A percentile compares a stretch with the other conserved stretches of the same genome.
Conservation (phyloP, 2,888 invertebrate species). For the Acleris sparsana region DNA sequence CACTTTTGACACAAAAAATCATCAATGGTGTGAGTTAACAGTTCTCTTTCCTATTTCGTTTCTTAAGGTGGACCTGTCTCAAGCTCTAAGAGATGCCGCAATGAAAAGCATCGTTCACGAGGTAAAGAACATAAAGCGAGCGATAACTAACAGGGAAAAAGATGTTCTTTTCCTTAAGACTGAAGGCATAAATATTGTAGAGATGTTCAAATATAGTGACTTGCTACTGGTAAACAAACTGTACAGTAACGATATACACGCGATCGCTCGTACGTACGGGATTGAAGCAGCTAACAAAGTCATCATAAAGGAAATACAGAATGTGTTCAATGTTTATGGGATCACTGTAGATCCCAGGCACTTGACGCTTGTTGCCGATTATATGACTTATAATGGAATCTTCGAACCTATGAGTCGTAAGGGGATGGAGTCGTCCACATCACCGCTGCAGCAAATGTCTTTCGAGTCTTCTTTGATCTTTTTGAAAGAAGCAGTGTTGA, state of each 20-base stretch:
- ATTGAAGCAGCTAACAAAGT: slow-evolving; percentile 97
- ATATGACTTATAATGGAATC: slow-evolving; percentile 97
- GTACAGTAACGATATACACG: slow-evolving; percentile 97
- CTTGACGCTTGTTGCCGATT: slow-evolving; percentile 96
- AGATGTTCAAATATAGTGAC: slow-evolving; percentile 92
- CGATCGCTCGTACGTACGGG: slow-evolving; percentile 95
- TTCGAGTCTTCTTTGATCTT: slow-evolving; percentile 97
- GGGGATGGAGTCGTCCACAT: slow-evolving; percentile 95
- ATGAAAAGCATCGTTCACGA: slow-evolving; percentile 90
- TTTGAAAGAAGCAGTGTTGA: slow-evolving; percentile 89
- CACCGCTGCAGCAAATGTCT: slow-evolving; percentile 98
- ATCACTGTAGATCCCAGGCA: slow-evolving; percentile 98
- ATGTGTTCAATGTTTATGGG: slow-evolving; percentile 98
- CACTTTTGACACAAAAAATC: slow-evolving; percentile 88
- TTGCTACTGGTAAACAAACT: slow-evolving; percentile 91
- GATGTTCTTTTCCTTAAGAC: slow-evolving; percentile 90
- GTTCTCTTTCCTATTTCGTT: slow-evolving; percentile 85
- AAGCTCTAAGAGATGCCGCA: slow-evolving; percentile 88
- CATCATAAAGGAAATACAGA: slow-evolving; percentile 96
- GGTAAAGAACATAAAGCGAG: slow-evolving; percentile 91
- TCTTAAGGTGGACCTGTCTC: slow-evolving; percentile 87
- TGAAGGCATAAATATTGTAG: slow-evolving; percentile 96
- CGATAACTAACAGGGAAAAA: slow-evolving; percentile 90
- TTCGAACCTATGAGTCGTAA: slow-evolving; percentile 95
- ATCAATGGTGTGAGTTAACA: slow-evolving; percentile 93